Evolutionary conservation across 2,113 vertebrate genomes (phyloP).

Genomic region (Aphelocoma coerulescens): DNA sequence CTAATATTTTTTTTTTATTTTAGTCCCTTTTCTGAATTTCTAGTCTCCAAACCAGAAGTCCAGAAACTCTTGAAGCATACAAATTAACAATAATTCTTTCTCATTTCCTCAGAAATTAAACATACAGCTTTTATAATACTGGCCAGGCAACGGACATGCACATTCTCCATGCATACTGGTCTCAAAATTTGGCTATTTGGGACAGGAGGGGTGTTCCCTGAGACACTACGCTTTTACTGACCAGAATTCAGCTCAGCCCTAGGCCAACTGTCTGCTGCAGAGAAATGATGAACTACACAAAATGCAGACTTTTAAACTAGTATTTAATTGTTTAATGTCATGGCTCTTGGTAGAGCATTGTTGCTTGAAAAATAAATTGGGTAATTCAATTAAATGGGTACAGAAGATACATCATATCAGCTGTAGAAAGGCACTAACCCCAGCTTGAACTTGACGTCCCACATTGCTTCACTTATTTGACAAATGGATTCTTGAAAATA

Average conservation of each 20-base stretch:
- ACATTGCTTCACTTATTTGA: conserved; percentile 92
- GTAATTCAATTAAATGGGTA: conserved; percentile 99
- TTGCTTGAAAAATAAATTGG: conserved; percentile 99
- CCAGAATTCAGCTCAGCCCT: conserved; percentile 36
- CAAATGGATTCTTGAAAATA: conserved; percentile 98
- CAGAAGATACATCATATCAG: conserved; percentile 98
- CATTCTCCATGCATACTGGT: neutral
- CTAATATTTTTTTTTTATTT: neutral
- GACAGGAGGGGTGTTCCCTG: neutral
- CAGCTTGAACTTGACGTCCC: conserved; percentile 91
- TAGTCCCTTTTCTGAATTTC: neutral
- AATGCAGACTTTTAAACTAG: conserved; percentile 91
- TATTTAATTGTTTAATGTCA: conserved; percentile 98
- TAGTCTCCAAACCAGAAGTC: neutral
- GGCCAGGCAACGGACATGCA: neutral
- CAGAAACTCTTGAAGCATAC: neutral
- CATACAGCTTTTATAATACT: neutral
- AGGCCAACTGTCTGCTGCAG: conserved; percentile 53
- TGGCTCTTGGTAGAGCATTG: conserved; percentile 94
- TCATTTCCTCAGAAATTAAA: neutral
- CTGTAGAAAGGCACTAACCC: conserved; percentile 98
- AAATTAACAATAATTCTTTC: neutral
- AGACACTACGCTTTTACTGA: conserved; percentile 4
- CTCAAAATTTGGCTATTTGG: neutral
- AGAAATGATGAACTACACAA: conserved; percentile 87